Evolutionary conservation across 2,888 invertebrate species (phyloP).

Genomic region (Liposcelis brunnea): DNA sequence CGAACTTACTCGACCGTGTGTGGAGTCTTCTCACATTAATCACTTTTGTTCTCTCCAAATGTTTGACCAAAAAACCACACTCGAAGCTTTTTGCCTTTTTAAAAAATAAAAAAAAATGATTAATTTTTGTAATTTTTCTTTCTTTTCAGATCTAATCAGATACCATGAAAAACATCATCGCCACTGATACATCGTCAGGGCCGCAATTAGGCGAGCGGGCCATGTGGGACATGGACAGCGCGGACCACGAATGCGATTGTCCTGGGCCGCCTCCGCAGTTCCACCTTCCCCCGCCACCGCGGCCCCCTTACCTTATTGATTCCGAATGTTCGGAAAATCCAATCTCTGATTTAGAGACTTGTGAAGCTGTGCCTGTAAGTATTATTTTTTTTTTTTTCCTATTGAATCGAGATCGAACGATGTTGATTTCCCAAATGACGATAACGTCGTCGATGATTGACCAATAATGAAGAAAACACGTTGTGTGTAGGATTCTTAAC

Average conservation of each 20-base stretch:
- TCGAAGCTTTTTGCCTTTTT: too few relatives aligned
- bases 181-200: background rate
- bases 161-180: background rate
- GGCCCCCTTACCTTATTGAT: constrained; percentile 51
- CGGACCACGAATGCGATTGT: constrained; percentile 57
- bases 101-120: too few relatives aligned
- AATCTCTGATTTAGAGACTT: constrained; percentile 52
- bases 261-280: constrained; percentile 55
- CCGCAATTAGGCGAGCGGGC: constrained; percentile 12
- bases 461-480: background rate
- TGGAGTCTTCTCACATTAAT: too few relatives aligned
- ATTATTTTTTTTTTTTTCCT: constrained; percentile 7
- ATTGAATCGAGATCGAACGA: background rate
- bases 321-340: constrained; percentile 53
- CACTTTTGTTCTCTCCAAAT: too few relatives aligned
- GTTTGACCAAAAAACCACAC: too few relatives aligned
- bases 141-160: too few relatives aligned
- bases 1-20: too few relatives aligned
- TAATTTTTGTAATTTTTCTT: too few relatives aligned
- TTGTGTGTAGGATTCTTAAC: too few relatives aligned
- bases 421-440: background rate
- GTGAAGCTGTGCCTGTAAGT: constrained; percentile 62
- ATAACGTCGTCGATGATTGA: too few relatives aligned
- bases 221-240: constrained; percentile 52
- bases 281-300: constrained; percentile 52